Evolutionary conservation across 2,797 vertebrate species (phyloP), one percentile per base, ranked within the genome.

Genomic region (Pantherophis alleghaniensis): DNA sequence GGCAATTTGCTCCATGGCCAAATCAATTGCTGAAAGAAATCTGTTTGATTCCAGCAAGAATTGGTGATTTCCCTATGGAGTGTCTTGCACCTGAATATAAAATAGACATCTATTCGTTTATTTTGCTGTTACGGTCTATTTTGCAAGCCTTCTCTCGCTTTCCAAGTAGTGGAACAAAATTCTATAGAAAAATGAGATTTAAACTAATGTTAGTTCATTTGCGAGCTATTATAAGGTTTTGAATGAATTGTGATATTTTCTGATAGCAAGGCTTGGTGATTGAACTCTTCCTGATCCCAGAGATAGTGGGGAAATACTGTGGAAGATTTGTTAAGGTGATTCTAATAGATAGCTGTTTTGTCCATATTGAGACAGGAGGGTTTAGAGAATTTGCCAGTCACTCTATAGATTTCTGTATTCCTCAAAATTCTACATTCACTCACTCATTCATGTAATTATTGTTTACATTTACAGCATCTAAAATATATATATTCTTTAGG

Each of bases 11-110:
- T 92, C 91, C 69, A 59, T 89, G 74, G 69, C 90, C 90, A 92
- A 92, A 92, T 94, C 91, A 94, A 89, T 86, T 94, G 90, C 89
- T 57, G 91, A 88, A 94, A 91, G 2, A 83, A 89, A 20, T 94
- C 10, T 91, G 56, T 86, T 18, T 90, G 32, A 11, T 94, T 90
- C 60, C 89, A 94, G 14, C 2, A 37, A 90, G 69, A 61, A 4
- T 0, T 91, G 86, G 89, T 94, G 89, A 94, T 92, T 92, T 91
- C 89, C 89, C 3, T 2, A 88, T 42, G 63, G 93, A 69, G 51
- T 91, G 57, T 56, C 88, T 94, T 88, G 86, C 55, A 42, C 79
- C 93, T 56, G 55, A 69, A 93, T 89, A 22, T 69, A 93, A 93
- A 94, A 14, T 26, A 93, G 57, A 59, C 32, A 94, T 83, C 10